Percentiles rank a stretch among this genome's conserved stretches.
Evolutionary conservation across 2,888 invertebrate genomes (phyloP).

Genomic region (Mythimna albipuncta): DNA sequence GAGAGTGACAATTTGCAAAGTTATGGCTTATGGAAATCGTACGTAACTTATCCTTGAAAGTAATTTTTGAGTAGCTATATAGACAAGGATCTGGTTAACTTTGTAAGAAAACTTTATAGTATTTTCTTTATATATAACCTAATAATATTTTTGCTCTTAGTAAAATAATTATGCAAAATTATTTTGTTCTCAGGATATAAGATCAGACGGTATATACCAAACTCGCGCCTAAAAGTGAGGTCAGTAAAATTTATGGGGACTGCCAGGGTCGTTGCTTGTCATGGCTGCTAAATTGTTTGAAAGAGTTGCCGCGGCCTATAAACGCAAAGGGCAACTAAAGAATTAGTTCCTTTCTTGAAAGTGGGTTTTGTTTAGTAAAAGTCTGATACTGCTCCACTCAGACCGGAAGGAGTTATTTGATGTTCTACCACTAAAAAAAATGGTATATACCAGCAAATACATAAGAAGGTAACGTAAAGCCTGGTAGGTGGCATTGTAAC

Average conservation of each 20-base stretch:
- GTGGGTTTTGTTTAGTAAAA: no score
- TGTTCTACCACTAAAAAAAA: no score
- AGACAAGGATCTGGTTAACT: not conserved
- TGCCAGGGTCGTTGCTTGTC: no score
- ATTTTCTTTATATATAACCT: not conserved
- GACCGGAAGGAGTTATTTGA: no score
- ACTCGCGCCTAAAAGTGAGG: no score
- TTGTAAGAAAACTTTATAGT: not conserved
- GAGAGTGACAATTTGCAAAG: conserved; percentile 54
- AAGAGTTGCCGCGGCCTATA: no score
- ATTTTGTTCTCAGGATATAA: not conserved
- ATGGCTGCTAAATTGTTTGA: no score
- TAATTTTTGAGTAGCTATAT: conserved; percentile 4
- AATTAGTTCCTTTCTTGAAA: no score
- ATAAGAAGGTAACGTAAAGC: not conserved
- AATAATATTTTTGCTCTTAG: not conserved
- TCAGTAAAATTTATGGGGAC: no score
- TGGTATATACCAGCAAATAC: not conserved
- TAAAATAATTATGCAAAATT: not conserved
- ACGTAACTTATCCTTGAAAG: conserved; percentile 42
- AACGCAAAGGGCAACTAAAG: no score
- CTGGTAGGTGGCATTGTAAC: conserved; percentile 5
- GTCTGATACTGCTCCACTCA: no score
- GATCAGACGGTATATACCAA: not conserved
- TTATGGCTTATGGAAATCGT: conserved; percentile 46